Evolutionary conservation across 2,797 vertebrate species (phyloP).

Genomic region (Balearica regulorum): DNA sequence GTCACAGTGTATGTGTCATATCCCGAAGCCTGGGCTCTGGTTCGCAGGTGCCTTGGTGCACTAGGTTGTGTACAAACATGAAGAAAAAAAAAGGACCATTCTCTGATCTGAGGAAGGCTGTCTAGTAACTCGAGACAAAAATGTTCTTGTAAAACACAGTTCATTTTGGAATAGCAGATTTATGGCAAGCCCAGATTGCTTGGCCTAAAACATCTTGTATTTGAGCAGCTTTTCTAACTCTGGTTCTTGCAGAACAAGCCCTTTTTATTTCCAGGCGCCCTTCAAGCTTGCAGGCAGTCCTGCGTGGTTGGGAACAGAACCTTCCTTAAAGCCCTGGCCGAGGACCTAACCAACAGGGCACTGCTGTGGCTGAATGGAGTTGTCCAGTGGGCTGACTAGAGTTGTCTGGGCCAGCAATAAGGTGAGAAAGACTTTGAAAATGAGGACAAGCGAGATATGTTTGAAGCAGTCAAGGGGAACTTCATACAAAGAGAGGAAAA

Average conservation of each 20-base stretch:
- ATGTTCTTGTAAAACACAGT: not conserved
- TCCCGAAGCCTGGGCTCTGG: not conserved
- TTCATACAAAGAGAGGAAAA: not conserved
- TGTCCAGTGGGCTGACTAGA: not conserved
- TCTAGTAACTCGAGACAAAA: not conserved
- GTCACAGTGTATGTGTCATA: not conserved
- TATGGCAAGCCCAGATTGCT: not conserved
- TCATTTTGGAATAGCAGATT: not conserved
- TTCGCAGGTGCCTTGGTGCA: rapidly evolving
- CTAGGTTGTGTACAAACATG: not conserved
- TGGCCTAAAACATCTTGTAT: not conserved
- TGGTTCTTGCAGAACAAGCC: not conserved
- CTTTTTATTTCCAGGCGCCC: not conserved
- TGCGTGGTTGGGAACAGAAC: not conserved
- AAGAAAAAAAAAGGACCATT: not conserved
- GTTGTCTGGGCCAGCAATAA: not conserved
- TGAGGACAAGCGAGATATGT: not conserved
- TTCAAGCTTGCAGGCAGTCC: not conserved
- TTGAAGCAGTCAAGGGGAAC: not conserved
- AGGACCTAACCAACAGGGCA: not conserved
- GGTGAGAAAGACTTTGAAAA: not conserved
- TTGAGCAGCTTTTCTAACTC: not conserved
- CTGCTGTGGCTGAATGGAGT: not conserved
- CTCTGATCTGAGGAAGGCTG: not conserved
- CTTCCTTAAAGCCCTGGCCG: not conserved